Evolutionary conservation across 30 jellyfish, hydroid and myxozoan species (phyloP).

Genomic region (Catostylus mosaicus): DNA sequence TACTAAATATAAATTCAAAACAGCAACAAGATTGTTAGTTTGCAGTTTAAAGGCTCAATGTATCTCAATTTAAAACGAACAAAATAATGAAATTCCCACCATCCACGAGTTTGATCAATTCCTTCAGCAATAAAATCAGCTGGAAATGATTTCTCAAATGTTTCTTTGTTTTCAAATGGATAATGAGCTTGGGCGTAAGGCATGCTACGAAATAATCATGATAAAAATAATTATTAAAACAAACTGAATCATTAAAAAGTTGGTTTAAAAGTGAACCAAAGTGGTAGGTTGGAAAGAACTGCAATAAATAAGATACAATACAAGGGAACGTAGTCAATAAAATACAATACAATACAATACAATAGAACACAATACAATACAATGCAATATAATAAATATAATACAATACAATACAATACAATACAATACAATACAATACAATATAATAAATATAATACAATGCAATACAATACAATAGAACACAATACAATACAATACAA

Average conservation of each 20-base stretch:
- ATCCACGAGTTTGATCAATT: constrained; percentile 99
- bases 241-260: background rate
- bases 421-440: background rate
- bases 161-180: constrained; percentile 98
- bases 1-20: no score
- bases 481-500: background rate
- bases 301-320: background rate
- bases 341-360: background rate
- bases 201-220: constrained; percentile 68
- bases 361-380: background rate
- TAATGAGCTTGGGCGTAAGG: constrained; percentile 99
- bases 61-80: no score
- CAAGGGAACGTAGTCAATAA: no score
- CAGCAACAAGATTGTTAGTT: no score
- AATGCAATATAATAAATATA: background rate
- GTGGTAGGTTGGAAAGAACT: no score
- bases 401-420: background rate
- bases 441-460: no score
- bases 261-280: no score
- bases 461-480: background rate
- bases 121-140: constrained; percentile 99
- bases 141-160: constrained; percentile 86
- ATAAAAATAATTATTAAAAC: background rate
- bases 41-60: no score
- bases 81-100: constrained; percentile 47